phyloP scores from a whole-genome alignment of 2,113 vertebrate genomes.

The Jacana jacana region DNA sequence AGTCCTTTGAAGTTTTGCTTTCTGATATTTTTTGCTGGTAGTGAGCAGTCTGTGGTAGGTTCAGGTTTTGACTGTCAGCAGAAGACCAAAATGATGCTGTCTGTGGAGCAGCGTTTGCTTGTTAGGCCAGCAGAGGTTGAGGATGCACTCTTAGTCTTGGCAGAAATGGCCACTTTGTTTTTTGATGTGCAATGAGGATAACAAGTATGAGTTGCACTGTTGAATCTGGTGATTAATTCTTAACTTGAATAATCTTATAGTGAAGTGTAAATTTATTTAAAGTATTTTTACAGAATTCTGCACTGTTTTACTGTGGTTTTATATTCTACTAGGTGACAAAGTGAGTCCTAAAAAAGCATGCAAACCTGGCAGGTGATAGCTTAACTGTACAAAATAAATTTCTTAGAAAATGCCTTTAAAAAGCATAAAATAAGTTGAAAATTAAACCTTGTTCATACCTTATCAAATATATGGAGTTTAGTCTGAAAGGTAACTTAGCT shows the following conservation, averaged over 20 bases:
- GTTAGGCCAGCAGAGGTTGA: neutral
- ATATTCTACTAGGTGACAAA: neutral
- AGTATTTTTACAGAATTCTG: slow-evolving; percentile 33
- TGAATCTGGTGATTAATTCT: neutral
- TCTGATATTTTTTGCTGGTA: neutral
- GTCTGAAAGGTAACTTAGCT: slow-evolving; percentile 9
- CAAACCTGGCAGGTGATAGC: neutral
- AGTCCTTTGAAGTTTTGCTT: neutral
- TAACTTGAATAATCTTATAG: slow-evolving; percentile 25
- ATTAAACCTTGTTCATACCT: neutral
- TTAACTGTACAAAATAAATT: neutral
- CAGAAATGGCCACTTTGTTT: neutral
- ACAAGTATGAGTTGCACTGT: neutral
- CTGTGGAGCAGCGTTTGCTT: neutral
- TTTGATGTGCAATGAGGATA: slow-evolving; percentile 16
- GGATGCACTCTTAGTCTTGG: neutral
- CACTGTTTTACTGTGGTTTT: slow-evolving; percentile 20
- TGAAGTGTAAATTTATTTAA: slow-evolving; percentile 37
- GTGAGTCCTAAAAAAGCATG: slow-evolving; percentile 21
- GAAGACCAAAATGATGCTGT: neutral
- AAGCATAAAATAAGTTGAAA: neutral
- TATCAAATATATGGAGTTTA: neutral
- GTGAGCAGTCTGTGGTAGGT: neutral
- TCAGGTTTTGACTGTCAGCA: neutral
- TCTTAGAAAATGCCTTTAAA: neutral